Evolutionary conservation across 1,140 invertebrate species (phyloP).

Genomic region (Sycobia sp.): DNA sequence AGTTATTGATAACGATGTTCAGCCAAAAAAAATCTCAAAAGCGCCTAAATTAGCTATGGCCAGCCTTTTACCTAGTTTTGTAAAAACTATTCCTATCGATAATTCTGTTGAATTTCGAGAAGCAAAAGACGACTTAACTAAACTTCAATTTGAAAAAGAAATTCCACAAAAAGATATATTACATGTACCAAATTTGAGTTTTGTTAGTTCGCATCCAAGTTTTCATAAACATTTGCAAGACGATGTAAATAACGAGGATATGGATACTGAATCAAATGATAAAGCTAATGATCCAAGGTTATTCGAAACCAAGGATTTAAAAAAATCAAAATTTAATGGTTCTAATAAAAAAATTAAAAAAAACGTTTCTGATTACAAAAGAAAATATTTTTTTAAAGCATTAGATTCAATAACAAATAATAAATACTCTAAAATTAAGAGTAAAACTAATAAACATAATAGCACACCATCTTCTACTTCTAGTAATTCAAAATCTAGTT

Average conservation of each 20-base stretch:
- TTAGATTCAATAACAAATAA: conserved; percentile 16
- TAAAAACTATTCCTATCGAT: conserved; percentile 39
- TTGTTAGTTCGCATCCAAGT: conserved; percentile 30
- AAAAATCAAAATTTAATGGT: too few relatives aligned
- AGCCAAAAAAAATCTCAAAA: conserved; percentile 27
- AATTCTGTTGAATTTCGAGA: conserved; percentile 22
- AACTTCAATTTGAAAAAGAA: conserved; percentile 7
- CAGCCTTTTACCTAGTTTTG: conserved; percentile 39
- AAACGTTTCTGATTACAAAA: not conserved
- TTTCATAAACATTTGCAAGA: conserved; percentile 22
- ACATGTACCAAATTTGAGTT: conserved; percentile 22
- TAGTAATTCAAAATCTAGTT: not conserved
- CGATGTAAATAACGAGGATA: conserved; percentile 9
- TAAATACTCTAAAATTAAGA: not conserved
- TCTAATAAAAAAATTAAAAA: too few relatives aligned
- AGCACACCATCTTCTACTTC: not conserved
- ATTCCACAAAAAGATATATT: conserved; percentile 28
- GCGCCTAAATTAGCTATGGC: conserved; percentile 35
- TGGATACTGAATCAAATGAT: too few relatives aligned
- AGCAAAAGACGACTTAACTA: conserved; percentile 30
- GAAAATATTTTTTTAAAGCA: conserved; percentile 24
- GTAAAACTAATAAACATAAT: not conserved
- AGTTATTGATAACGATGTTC: not conserved
- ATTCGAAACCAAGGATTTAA: too few relatives aligned
- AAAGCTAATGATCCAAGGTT: too few relatives aligned